These are phyloP conservation scores for Jaculus jaculus DNA, from an alignment of 2,113 vertebrate genomes.

Conservation along the genomic window DNA sequence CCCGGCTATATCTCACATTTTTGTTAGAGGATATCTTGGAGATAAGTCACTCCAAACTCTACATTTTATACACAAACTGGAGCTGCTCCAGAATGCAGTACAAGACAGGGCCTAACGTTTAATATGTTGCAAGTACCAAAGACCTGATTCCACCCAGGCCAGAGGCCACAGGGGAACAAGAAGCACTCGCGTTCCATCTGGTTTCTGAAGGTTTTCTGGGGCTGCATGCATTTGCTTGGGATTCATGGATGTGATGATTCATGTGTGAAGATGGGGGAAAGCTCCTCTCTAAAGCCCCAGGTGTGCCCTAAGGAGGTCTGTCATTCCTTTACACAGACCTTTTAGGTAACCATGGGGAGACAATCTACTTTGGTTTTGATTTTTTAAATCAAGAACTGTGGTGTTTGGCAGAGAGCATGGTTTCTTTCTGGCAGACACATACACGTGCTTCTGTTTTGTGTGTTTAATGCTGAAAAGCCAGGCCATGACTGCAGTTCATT, in stretches of 20 bases:
- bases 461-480: slow-evolving; percentile 63
- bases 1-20: neutral
- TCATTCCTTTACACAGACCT: neutral
- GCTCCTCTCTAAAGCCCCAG: neutral
- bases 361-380: slow-evolving; percentile 38
- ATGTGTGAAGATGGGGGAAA: fast-evolving
- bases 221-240: neutral
- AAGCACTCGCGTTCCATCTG: no score
- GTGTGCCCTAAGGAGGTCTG: neutral
- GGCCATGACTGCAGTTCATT: slow-evolving; percentile 20
- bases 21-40: neutral
- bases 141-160: fast-evolving
- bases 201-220: no score
- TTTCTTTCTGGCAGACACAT: slow-evolving; percentile 71
- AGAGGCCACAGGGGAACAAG: neutral
- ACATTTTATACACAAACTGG: neutral
- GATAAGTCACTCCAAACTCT: neutral
- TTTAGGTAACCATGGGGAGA: slow-evolving; percentile 1
- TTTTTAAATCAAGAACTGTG: slow-evolving; percentile 72
- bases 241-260: neutral
- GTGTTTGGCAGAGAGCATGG: slow-evolving; percentile 46
- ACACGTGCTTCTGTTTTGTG: slow-evolving; percentile 67
- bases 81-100: neutral
- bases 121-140: no score
- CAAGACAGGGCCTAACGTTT: neutral